Percentiles rank a stretch among this genome's conserved stretches.
These are phyloP conservation scores for Penaeus monodon DNA, from an alignment of 2,888 invertebrate species.

Conservation along the genomic window DNA sequence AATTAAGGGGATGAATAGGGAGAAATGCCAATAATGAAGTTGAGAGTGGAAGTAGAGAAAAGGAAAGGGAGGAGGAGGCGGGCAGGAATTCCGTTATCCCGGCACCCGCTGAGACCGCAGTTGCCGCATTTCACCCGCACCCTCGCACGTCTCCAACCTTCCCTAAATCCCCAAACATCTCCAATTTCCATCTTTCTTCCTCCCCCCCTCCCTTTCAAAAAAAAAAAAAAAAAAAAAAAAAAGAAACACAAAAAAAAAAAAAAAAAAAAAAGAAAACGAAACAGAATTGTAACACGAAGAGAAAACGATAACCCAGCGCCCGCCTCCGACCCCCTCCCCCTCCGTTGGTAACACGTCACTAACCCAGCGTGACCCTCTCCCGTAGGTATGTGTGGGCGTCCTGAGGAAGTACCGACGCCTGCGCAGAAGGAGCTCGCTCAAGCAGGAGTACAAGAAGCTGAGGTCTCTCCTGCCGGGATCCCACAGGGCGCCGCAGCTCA, in stretches of 20 bases:
- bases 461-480: conserved; percentile 54
- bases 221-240: too few species aligned
- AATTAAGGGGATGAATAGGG: background rate
- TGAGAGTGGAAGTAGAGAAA: too few species aligned
- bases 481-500: conserved; percentile 33
- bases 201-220: background rate
- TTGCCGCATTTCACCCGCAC: too few species aligned
- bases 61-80: too few species aligned
- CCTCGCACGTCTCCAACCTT: too few species aligned
- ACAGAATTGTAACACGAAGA: too few species aligned
- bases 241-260: too few species aligned
- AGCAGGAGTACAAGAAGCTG: conserved; percentile 57
- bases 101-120: too few species aligned
- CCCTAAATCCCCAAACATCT: background rate
- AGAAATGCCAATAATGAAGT: too few species aligned
- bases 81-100: too few species aligned
- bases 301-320: too few species aligned
- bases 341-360: background rate
- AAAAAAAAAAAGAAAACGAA: too few species aligned
- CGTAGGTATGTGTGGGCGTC: conserved; percentile 31
- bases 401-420: conserved; percentile 45
- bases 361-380: background rate
- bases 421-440: conserved; percentile 36
- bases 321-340: background rate
- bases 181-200: background rate